Percentiles rank a stretch among this genome's conserved stretches.
Evolutionary conservation across 2,797 vertebrate genomes (phyloP).

Genomic region (Otolemur crassicaudatus): DNA sequence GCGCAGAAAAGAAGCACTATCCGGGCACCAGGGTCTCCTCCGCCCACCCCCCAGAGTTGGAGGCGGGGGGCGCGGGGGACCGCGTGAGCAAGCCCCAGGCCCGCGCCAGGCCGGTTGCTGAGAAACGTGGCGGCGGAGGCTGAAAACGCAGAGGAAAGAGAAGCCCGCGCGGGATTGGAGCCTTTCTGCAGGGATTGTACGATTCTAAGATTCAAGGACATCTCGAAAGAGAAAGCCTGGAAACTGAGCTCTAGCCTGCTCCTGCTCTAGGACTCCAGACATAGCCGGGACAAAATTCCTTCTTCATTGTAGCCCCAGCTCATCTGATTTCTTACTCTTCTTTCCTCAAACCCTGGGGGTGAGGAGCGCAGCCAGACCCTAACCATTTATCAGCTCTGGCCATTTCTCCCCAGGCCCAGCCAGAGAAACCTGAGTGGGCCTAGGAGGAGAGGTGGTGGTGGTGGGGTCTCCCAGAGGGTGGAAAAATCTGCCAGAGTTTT

Average conservation of each 20-base stretch:
- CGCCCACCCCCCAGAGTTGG: background rate
- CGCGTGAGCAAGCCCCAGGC: background rate
- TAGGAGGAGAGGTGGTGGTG: constrained; percentile 49
- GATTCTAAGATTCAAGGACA: constrained; percentile 73
- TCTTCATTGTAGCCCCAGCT: constrained; percentile 26
- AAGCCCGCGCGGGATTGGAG: constrained; percentile 41
- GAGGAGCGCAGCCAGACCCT: constrained; percentile 43
- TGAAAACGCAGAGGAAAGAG: constrained; percentile 44
- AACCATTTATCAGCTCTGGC: constrained; percentile 24
- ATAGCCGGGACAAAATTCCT: constrained; percentile 51
- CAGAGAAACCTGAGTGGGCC: constrained; percentile 69
- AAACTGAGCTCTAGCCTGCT: constrained; percentile 60
- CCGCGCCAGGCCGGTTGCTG: constrained; percentile 37
- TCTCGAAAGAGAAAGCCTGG: constrained; percentile 66
- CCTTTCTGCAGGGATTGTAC: constrained; percentile 22
- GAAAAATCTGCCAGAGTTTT: constrained; percentile 57
- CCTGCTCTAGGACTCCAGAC: constrained; percentile 62
- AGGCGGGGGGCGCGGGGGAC: constrained; percentile 12
- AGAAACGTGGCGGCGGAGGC: constrained; percentile 69
- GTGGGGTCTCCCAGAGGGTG: constrained; percentile 33
- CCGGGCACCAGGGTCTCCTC: background rate
- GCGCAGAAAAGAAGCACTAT: constrained; percentile 29
- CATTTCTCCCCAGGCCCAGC: constrained; percentile 47
- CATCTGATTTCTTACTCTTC: background rate
- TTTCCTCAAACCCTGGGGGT: background rate